phyloP scores from a whole-genome alignment of 2,797 vertebrate species.

The Pangasius sanitwongsei region DNA sequence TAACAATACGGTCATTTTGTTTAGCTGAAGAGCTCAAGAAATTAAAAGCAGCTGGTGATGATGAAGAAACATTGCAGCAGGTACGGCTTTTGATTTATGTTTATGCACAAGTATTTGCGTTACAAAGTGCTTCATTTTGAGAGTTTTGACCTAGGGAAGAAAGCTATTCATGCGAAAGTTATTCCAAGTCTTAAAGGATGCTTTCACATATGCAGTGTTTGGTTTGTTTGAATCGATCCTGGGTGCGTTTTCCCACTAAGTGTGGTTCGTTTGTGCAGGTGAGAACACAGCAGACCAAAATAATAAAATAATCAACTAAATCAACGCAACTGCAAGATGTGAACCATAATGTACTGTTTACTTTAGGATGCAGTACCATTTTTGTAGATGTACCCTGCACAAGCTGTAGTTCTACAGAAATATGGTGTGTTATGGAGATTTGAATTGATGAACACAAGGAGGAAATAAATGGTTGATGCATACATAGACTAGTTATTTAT shows the following conservation, averaged over 20 bases:
- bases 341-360: neutral
- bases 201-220: neutral
- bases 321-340: neutral
- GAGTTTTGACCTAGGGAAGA: no score
- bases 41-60: slow-evolving; percentile 73
- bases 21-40: slow-evolving; percentile 76
- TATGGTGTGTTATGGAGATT: neutral
- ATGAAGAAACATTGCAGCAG: slow-evolving; percentile 71
- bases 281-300: neutral
- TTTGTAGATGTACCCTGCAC: neutral
- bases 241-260: neutral
- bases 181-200: neutral
- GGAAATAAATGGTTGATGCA: neutral
- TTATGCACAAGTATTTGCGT: neutral
- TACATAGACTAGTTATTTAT: neutral
- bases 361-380: neutral
- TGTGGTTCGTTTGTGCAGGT: neutral
- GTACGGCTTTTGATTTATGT: slow-evolving; percentile 62
- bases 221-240: neutral
- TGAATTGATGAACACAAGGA: neutral
- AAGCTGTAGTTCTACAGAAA: neutral
- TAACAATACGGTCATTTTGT: neutral
- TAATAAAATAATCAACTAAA: neutral
- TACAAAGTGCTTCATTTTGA: no score
- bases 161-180: neutral